Conservation (phyloP, 2,113 vertebrate genomes). For the Larimichthys polyactis region DNA sequence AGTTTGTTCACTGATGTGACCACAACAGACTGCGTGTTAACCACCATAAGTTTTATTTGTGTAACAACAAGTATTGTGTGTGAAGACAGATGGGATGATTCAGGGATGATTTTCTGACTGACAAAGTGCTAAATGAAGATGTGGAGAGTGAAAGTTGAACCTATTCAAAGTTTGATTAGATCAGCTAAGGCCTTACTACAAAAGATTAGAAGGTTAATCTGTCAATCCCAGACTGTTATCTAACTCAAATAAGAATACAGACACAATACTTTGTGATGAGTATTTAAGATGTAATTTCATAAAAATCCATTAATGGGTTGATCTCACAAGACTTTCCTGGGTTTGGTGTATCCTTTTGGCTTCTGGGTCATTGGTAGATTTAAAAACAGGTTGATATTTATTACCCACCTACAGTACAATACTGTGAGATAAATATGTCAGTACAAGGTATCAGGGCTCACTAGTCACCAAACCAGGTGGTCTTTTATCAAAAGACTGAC, state of each 20-base stretch:
- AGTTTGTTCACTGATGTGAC: background rate
- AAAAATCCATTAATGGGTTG: background rate
- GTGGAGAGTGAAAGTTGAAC: background rate
- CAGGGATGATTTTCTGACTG: background rate
- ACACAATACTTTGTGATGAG: background rate
- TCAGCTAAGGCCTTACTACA: background rate
- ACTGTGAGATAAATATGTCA: background rate
- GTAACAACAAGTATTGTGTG: background rate
- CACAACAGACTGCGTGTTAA: background rate
- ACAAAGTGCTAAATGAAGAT: background rate
- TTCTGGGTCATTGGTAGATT: background rate
- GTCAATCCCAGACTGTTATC: background rate
- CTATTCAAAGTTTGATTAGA: background rate
- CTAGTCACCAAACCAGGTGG: conserved; percentile 14
- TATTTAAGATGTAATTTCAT: background rate
- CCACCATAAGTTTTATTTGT: too few relatives aligned
- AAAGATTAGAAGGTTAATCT: background rate
- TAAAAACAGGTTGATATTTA: background rate
- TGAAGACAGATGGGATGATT: background rate
- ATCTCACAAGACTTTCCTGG: too few relatives aligned
- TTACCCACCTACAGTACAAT: background rate
- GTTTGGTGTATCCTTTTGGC: too few relatives aligned
- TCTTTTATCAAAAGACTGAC: conserved; percentile 22
- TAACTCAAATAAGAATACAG: background rate
- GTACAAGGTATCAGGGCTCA: conserved; percentile 14